Percentiles rank a stretch among this genome's conserved stretches.
phyloP scores from a whole-genome alignment of 2,797 vertebrate species.

The Rhadinocentrus ornatus region DNA sequence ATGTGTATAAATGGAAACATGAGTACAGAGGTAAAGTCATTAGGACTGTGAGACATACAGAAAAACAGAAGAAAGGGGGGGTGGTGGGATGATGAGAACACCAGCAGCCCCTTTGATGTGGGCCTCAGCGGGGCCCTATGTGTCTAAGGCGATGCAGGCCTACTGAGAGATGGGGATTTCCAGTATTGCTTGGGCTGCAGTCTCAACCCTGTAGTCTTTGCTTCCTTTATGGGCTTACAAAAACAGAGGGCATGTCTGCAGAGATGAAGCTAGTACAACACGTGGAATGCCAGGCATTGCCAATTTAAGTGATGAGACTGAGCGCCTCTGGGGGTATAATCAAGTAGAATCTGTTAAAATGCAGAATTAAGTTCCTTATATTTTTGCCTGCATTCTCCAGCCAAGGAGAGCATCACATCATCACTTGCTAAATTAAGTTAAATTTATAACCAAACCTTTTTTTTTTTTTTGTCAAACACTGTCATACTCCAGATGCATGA shows the following conservation, averaged over 20 bases:
- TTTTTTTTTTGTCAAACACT: neutral
- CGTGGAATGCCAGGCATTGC: slow-evolving; percentile 33
- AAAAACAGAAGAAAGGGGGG: slow-evolving; percentile 41
- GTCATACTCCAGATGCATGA: neutral
- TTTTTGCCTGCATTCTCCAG: slow-evolving; percentile 8
- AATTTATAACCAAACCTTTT: neutral
- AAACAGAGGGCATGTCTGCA: slow-evolving; percentile 30
- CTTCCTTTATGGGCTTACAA: slow-evolving; percentile 68
- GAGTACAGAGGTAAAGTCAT: slow-evolving; percentile 34
- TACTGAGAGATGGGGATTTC: slow-evolving; percentile 78
- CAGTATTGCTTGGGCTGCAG: slow-evolving; percentile 62
- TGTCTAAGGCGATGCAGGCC: slow-evolving; percentile 60
- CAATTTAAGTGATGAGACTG: slow-evolving; percentile 2
- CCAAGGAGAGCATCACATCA: neutral
- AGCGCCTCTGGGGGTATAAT: neutral
- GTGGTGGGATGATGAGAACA: slow-evolving; percentile 67
- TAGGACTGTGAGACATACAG: slow-evolving; percentile 62
- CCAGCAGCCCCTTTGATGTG: slow-evolving; percentile 77
- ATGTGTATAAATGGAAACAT: slow-evolving; percentile 51
- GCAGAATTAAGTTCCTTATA: neutral
- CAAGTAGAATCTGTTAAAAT: neutral
- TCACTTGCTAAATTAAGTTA: slow-evolving; percentile 3
- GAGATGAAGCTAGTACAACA: slow-evolving; percentile 13
- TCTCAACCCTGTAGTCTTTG: slow-evolving; percentile 65
- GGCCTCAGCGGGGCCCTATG: slow-evolving; percentile 63